Base-by-base conservation (phyloP, 2,888 invertebrate genomes). In the Eretmocerus hayati region DNA sequence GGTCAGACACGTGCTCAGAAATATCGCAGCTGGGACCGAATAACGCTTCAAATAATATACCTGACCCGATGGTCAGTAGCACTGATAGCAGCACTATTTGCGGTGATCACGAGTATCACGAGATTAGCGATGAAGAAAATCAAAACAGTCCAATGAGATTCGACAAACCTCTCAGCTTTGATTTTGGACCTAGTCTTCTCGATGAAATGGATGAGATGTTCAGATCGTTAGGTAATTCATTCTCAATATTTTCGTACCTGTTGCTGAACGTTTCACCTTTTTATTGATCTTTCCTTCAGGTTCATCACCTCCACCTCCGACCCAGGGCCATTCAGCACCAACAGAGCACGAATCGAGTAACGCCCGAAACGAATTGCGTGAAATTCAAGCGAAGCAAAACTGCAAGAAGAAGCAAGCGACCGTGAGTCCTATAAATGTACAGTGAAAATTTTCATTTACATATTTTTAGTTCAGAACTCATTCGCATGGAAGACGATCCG, bases 171-270 rank as follows among this genome's bases (percentile, higher is more conserved):
- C 69, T 76, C 11, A 72, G 74, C 57, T 77, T 85, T 56, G 90
- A 90, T 65, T 84, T 89, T 64, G 91, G 93, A 5, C 89, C 91
- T 13, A 93, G 93, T 53, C 75, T 96, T 43, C 76, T 95, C 66
- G 94, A 92, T 62, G 89, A 90, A 71, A 87, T 90, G 79, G 87
- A 88, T 62, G 85, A 90, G 46, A 89, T 95, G 77, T 88, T 95
- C 64, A 76, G 66, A 60, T 77, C 77, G 5, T 69, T 78, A 44
- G 76, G 74, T 60, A 69, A 23, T 21, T 31, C 1, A 6, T 37
- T 22, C n/a, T 20, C n/a, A 15, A n/a, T 26, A 39, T n/a, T 19
- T 32, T 33, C n/a, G 19, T 40, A 16, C 5, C 40, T 16, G n/a
- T n/a, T n/a, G n/a, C n/a, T 26, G 26, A 26, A 6, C 6, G 26